Conservation (phyloP, 1,140 invertebrate genomes). For the Eupristina koningsbergeri region DNA sequence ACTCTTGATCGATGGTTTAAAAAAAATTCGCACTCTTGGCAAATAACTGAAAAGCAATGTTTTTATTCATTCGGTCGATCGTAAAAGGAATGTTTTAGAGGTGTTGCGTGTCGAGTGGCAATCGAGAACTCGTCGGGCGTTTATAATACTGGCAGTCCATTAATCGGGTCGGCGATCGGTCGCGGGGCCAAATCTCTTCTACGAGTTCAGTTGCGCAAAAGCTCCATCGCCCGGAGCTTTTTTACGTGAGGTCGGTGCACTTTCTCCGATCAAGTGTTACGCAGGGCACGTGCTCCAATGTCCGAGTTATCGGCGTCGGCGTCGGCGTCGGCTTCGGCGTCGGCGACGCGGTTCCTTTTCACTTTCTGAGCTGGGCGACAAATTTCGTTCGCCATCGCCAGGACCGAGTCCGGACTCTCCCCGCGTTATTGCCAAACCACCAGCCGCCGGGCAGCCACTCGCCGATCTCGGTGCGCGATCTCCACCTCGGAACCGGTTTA, state of each 20-base stretch:
- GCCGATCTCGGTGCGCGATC: not conserved
- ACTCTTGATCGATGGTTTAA: no score
- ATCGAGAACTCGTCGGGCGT: no score
- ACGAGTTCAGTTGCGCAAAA: not conserved
- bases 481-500: not conserved
- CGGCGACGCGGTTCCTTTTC: not conserved
- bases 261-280: not conserved
- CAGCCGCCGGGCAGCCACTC: not conserved
- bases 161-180: no score
- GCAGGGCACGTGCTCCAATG: not conserved
- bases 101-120: no score
- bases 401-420: not conserved
- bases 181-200: no score
- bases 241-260: not conserved
- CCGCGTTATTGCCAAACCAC: no score
- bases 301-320: constrained; percentile 1
- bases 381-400: not conserved
- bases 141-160: no score
- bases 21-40: no score
- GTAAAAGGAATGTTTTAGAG: no score
- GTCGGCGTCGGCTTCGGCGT: not conserved
- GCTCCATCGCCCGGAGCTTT: not conserved
- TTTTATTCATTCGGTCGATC: no score
- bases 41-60: no score
- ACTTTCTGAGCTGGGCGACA: not conserved